Conservation (phyloP, 2,797 vertebrate species). For the Rhincodon typus region DNA sequence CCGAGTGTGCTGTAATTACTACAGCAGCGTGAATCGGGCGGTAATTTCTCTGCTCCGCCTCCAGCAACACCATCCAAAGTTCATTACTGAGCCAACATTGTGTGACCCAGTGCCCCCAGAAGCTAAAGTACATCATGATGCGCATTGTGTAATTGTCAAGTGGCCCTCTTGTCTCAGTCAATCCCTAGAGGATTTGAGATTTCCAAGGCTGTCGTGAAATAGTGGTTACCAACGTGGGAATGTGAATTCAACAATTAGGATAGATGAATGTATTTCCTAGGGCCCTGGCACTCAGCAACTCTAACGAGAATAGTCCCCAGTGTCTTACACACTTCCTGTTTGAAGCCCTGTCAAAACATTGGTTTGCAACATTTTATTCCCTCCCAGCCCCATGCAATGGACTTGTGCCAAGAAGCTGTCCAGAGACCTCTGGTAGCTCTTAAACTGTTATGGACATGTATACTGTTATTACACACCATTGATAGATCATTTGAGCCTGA, state of each 20-base stretch:
- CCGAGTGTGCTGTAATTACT: not conserved
- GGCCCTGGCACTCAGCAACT: not conserved
- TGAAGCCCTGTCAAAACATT: not conserved
- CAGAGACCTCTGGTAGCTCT: not conserved
- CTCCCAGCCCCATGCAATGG: not conserved
- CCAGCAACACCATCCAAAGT: not conserved
- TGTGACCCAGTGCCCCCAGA: not conserved
- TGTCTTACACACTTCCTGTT: not conserved
- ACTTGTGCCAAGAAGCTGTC: not conserved
- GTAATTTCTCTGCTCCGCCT: not conserved
- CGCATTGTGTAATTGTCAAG: conserved; percentile 5
- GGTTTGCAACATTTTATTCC: not conserved
- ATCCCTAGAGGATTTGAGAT: not conserved
- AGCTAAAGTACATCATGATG: not conserved
- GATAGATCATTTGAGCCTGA: not conserved
- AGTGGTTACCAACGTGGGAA: not conserved
- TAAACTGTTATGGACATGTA: not conserved
- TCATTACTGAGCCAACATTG: not conserved
- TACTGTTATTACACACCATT: not conserved
- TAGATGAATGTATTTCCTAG: not conserved
- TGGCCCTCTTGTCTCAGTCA: not conserved
- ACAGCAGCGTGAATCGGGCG: not conserved
- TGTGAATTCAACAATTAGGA: not conserved
- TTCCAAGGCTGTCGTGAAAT: not conserved
- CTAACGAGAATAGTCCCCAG: not conserved